Evolutionary conservation across 2,113 vertebrate species (phyloP).

Genomic region (Erythrocercus mccallii): DNA sequence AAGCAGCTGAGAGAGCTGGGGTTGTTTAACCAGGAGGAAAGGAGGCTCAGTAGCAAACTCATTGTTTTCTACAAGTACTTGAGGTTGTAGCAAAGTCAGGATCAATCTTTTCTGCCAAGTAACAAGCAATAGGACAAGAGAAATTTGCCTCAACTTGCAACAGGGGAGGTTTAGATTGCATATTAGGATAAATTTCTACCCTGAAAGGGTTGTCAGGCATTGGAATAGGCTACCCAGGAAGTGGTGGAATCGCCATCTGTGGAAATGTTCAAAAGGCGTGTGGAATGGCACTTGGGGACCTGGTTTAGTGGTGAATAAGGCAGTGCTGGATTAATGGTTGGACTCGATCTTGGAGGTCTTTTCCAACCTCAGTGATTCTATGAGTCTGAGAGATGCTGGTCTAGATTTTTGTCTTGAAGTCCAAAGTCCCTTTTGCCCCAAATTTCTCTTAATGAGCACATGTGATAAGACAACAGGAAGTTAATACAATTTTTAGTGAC

Average conservation of each 20-base stretch:
- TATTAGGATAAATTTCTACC: not conserved
- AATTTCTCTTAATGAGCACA: not conserved
- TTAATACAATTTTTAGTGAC: not conserved
- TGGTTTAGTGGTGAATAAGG: not conserved
- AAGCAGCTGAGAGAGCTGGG: not conserved
- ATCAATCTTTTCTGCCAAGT: not conserved
- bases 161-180: not conserved
- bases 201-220: not conserved
- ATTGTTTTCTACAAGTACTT: not conserved
- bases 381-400: not conserved
- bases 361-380: not conserved
- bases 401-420: not conserved
- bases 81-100: not conserved
- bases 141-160: not conserved
- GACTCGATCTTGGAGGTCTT: fast-evolving
- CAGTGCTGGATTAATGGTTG: not conserved
- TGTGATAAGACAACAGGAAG: not conserved
- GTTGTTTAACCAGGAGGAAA: not conserved
- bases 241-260: fast-evolving
- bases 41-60: not conserved
- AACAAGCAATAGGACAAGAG: not conserved
- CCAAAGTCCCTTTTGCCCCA: not conserved
- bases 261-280: not conserved
- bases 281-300: not conserved
- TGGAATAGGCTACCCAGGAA: not conserved